Evolutionary conservation across 1,140 invertebrate species (phyloP).

Genomic region (Lasioglossum albipes): DNA sequence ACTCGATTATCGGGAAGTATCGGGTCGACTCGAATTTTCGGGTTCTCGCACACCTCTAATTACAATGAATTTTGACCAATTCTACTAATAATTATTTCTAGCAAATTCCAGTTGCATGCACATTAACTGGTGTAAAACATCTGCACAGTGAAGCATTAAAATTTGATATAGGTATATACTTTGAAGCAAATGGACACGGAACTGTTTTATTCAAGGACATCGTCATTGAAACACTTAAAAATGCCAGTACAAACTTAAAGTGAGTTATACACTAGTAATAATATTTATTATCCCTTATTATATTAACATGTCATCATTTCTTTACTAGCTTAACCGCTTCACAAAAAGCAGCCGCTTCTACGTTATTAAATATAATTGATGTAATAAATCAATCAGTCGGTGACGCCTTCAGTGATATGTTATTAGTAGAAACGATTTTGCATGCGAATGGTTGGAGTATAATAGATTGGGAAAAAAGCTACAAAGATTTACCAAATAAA

Average conservation of each 20-base stretch:
- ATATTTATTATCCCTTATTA: not conserved
- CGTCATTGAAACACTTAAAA: constrained; percentile 81
- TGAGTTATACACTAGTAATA: constrained; percentile 44
- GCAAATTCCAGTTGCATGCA: constrained; percentile 93
- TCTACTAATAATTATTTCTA: constrained; percentile 74
- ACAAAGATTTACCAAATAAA: constrained; percentile 92
- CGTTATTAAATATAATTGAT: constrained; percentile 87
- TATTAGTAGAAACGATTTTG: constrained; percentile 95
- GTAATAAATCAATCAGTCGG: constrained; percentile 97
- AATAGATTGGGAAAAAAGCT: constrained; percentile 89
- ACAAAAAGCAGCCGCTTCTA: constrained; percentile 81
- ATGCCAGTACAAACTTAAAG: constrained; percentile 67
- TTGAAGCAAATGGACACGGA: constrained; percentile 99
- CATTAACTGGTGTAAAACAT: constrained; percentile 98
- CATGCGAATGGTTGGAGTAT: constrained; percentile 89
- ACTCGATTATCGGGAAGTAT: too few relatives aligned
- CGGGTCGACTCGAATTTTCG: too few relatives aligned
- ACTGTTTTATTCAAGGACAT: constrained; percentile 90
- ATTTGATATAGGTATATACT: constrained; percentile 98
- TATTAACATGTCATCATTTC: constrained; percentile 16
- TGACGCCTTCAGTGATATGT: constrained; percentile 97
- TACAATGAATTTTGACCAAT: not conserved
- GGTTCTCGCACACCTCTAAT: not conserved
- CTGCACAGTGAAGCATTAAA: constrained; percentile 94
- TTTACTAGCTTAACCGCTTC: constrained; percentile 69